Evolutionary conservation across 2,888 invertebrate species (phyloP), one percentile per base, ranked within the genome.

Genomic region (Brachypterus glaber): DNA sequence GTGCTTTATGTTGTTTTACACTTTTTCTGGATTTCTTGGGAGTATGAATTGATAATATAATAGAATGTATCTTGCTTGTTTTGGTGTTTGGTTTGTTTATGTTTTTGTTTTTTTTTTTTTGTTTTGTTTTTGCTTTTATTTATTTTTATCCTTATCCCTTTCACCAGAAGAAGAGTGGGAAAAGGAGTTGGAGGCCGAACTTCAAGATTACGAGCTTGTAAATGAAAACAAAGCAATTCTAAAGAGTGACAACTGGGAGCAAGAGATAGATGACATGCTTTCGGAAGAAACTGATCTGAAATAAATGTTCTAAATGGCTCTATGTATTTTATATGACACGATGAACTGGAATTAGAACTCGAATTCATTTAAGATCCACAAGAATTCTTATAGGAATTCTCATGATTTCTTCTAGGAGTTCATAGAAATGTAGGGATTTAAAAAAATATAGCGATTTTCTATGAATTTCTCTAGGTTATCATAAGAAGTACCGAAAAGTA

Each of bases 191-290:
- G 92, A 92, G 63, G 90, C 90, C 33, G 93, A 95, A 69, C 74
- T 95, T 52, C 89, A 90, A 65, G 92, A 93, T 63, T 95, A 88
- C 67, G 93, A 95, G 68, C 86, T 93, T 52, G 89, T 93, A 29
- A 70, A 71, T 43, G 75, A 74, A 49, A 68, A 71, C 41, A 65
- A 66, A 48, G 69, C 68, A 1, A 69, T 67, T 17, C 57, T 61
- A 11, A 63, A 59, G 48, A 59, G 54, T 37, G 60, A 60, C 42
- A 62, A 63, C 44, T 62, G 65, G 62, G 66, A 67, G 39, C 57
- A 63, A 43, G 65, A 65, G 40, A 62, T 66, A 13, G 65, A 65
- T 36, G 64, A 65, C 32, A 58, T 66, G 48, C 53, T 67, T 13
- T 60, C 62, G 40, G 64, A 65, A 29, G 58, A 56, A 26, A 55